phyloP scores from a whole-genome alignment of 2,797 vertebrate genomes.

The Esox lucius region DNA sequence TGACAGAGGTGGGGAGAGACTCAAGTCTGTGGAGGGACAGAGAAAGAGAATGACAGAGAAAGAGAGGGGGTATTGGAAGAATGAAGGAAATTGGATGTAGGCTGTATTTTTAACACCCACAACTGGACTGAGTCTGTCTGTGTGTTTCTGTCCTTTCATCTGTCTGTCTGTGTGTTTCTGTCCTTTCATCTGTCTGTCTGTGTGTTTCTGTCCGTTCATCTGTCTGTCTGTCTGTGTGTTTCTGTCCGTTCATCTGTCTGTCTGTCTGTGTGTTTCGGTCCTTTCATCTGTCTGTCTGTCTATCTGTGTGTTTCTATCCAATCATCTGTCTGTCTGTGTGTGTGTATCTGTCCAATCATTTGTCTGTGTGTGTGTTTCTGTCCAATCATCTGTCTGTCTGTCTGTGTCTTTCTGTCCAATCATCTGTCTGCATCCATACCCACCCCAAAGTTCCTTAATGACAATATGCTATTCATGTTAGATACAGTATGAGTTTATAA shows the following conservation, averaged over 20 bases:
- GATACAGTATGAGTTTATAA: too few relatives aligned
- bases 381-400: too few relatives aligned
- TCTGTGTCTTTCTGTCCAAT: not conserved
- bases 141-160: not conserved
- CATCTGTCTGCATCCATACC: too few relatives aligned
- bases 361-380: too few relatives aligned
- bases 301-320: too few relatives aligned
- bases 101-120: not conserved
- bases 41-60: not conserved
- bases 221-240: not conserved
- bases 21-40: too few relatives aligned
- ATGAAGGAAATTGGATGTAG: not conserved
- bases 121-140: not conserved
- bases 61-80: not conserved
- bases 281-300: too few relatives aligned
- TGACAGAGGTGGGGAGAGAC: not conserved
- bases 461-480: too few relatives aligned
- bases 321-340: not conserved
- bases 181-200: not conserved
- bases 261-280: not conserved
- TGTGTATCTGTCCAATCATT: not conserved
- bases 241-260: too few relatives aligned
- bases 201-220: too few relatives aligned
- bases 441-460: too few relatives aligned
- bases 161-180: not conserved